Conservation (phyloP, 2,888 invertebrate genomes). For the Homarus gammarus region DNA sequence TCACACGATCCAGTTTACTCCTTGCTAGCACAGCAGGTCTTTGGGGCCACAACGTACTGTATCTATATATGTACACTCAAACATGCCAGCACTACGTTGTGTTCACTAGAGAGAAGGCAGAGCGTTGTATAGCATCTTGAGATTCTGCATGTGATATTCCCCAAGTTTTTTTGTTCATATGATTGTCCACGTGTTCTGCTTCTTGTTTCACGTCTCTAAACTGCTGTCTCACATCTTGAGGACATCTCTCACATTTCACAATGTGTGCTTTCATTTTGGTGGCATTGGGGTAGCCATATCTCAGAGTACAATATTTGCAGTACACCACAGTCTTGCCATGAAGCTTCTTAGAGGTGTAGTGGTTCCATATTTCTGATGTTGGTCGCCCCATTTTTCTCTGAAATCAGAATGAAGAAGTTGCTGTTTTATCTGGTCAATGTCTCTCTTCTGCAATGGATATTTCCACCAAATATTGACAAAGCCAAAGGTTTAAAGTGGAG, state of each 20-base stretch:
- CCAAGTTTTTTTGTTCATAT: not conserved
- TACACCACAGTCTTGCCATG: slow-evolving; percentile 42
- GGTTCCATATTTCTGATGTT: slow-evolving; percentile 63
- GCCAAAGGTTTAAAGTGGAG: not conserved
- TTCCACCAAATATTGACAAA: not conserved
- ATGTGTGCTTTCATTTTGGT: slow-evolving; percentile 66
- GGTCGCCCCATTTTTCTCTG: slow-evolving; percentile 68
- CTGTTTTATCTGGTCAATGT: not conserved
- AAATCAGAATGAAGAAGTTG: slow-evolving; percentile 40
- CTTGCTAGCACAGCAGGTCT: no score
- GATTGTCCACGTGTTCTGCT: not conserved
- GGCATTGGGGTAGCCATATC: slow-evolving; percentile 64
- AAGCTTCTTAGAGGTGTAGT: slow-evolving; percentile 48
- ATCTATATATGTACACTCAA: no score
- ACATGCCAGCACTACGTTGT: not conserved
- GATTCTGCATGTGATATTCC: not conserved
- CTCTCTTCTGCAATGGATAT: not conserved
- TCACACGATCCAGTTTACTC: no score
- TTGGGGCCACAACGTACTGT: no score
- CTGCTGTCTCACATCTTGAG: slow-evolving; percentile 49
- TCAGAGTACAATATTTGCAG: slow-evolving; percentile 55
- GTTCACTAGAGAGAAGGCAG: not conserved
- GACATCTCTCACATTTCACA: slow-evolving; percentile 47
- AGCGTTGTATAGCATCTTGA: not conserved
- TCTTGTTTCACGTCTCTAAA: slow-evolving; percentile 35